phyloP scores from a whole-genome alignment of 2,113 vertebrate genomes.

The Podilymbus podiceps region DNA sequence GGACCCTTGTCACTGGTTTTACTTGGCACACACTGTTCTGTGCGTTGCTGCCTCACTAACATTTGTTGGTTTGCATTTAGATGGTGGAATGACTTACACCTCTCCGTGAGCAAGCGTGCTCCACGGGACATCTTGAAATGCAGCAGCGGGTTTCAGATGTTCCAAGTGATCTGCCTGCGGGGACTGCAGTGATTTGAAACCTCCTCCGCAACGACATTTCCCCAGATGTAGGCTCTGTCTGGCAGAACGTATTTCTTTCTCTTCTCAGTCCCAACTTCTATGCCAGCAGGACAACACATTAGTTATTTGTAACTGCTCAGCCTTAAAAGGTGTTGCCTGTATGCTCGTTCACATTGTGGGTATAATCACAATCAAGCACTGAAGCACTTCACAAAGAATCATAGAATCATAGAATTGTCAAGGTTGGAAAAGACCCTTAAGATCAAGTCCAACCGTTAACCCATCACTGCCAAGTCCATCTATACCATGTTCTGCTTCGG shows the following conservation, averaged over 20 bases:
- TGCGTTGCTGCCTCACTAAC: not conserved
- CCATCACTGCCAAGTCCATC: too few species aligned
- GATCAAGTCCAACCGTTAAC: too few species aligned
- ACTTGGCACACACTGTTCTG: rapidly evolving
- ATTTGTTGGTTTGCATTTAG: not conserved
- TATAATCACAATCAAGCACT: not conserved
- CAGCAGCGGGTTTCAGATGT: not conserved
- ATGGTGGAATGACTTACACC: not conserved
- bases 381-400: too few species aligned
- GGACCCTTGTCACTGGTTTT: rapidly evolving
- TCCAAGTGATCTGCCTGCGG: not conserved
- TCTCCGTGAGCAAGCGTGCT: rapidly evolving
- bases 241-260: not conserved
- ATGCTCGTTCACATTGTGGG: not conserved
- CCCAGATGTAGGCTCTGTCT: not conserved
- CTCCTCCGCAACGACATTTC: not conserved
- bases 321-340: not conserved
- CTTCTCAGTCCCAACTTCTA: not conserved
- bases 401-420: too few species aligned
- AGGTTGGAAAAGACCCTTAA: too few species aligned
- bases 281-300: not conserved
- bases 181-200: not conserved
- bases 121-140: not conserved
- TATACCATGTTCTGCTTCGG: too few species aligned
- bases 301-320: not conserved